Evolutionary conservation across 2,888 invertebrate species (phyloP), one percentile per base, ranked within the genome.

Genomic region (Alloscopus bannaensis): DNA sequence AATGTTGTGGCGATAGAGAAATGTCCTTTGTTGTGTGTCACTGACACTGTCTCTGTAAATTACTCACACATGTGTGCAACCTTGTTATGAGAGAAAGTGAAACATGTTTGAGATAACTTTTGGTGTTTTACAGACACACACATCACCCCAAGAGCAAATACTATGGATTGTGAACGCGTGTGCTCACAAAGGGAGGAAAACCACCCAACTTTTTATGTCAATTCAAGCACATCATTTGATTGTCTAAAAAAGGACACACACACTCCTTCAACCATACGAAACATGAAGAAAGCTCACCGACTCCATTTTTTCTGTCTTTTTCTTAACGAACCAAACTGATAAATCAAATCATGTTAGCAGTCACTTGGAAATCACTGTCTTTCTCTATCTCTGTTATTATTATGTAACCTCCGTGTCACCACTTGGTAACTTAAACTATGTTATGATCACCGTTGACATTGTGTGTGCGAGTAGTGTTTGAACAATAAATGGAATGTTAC

Each of bases 401-500:
- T 36, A 8, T 36, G 36, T 36, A 36, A 36, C 13, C 6, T 6
- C 6, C 50, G 20, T 50, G n/a, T 57, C 57, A 57, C 29, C 18
- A 22, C 18, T 50, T 18, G 22, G 50, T n/a, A n/a, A n/a, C n/a
- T n/a, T n/a, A n/a, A n/a, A n/a, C n/a, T n/a, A 45, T 16, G 18
- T 18, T 18, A 13, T 36, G 36, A 36, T 36, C 36, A 16, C n/a
- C 16, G 6, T 26, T 57, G 57, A 57, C 57, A 57, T 57, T 31
- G 50, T 57, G 13, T 57, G 16, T 50, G 16, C n/a, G 50, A n/a
- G 28, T 20, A 57, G 13, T 70, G 57, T 72, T 72, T 72, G 72
- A 62, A 72, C 72, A 72, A 60, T 62, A 64, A 72, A 72, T 72
- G 72, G 72, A n/a, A n/a, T n/a, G n/a, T n/a, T n/a, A 50, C 20